Evolutionary conservation across 2,797 vertebrate genomes (phyloP), one percentile per base, ranked within the genome.

Genomic region (Oreochromis grahami): DNA sequence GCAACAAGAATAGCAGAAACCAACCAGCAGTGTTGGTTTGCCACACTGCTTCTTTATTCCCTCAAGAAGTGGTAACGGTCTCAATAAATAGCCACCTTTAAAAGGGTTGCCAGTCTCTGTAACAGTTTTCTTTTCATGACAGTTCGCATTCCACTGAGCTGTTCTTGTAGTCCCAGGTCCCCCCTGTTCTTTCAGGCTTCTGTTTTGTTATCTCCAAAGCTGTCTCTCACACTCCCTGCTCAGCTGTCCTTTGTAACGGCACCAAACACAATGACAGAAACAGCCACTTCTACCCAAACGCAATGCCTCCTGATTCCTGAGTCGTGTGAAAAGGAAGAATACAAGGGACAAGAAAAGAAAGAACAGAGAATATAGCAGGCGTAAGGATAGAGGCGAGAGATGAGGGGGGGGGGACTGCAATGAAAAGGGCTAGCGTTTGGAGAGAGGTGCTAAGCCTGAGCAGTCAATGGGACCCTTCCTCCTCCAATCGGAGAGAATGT

Each of bases 381-480:
- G 84, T 83, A 88, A 86, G 83, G 86, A 93, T 45, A 90, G 87
- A 91, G 83, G 81, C 88, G 81, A 87, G 86, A 87, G 81, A 94
- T 93, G 80, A 76, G 55, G 79, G 63, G 50, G 81, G 84, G 85
- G 84, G 78, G 91, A 84, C 90, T 89, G 93, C 92, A 89, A 95
- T 94, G 91, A 94, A 96, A 95, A 94, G 92, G 92, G 88, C 90
- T 94, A 92, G 91, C 89, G 87, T 92, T 93, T 90, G 93, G 93
- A 92, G 91, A 95, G 93, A 93, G 91, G 93, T 90, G 93, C 93
- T 95, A 94, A 96, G 94, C 94, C 92, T 93, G 90, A 87, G 92
- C 94, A 94, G 96, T 95, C 94, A 95, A 96, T 95, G 95, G 95
- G 96, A 97, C 95, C 94, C 93, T 95, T 95, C 94, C 95, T 96